Conservation (phyloP, 2,888 invertebrate genomes). For the Thymelicus sylvestris region DNA sequence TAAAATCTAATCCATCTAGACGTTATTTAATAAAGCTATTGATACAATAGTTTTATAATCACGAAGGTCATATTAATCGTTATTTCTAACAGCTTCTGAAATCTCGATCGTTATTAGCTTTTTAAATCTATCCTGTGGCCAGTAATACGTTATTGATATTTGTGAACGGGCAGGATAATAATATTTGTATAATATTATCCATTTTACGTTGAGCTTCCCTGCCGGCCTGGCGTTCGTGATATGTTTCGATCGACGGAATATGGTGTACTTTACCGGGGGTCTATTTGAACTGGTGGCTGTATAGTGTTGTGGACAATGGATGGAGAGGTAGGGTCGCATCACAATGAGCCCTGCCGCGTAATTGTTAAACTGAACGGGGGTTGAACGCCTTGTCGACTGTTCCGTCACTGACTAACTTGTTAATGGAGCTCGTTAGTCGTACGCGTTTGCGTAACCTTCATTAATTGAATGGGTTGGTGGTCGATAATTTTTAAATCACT, state of each 20-base stretch:
- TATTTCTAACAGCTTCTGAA: constrained; percentile 49
- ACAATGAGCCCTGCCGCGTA: constrained; percentile 81
- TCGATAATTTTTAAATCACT: constrained; percentile 13
- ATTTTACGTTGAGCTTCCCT: constrained; percentile 58
- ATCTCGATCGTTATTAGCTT: constrained; percentile 76
- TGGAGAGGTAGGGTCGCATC: constrained; percentile 75
- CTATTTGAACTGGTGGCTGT: constrained; percentile 56
- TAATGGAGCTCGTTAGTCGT: constrained; percentile 41
- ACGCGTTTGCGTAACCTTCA: constrained; percentile 36
- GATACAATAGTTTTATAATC: not conserved
- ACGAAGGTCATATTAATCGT: constrained; percentile 10
- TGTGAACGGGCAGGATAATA: constrained; percentile 82
- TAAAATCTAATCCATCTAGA: not conserved
- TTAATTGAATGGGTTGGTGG: constrained; percentile 28
- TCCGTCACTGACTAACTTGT: constrained; percentile 61
- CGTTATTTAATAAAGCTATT: not conserved
- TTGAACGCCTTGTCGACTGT: constrained; percentile 81
- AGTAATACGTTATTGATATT: constrained; percentile 84
- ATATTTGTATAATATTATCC: constrained; percentile 77
- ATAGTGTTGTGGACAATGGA: constrained; percentile 78
- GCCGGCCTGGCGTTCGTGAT: constrained; percentile 45
- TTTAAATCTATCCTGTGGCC: constrained; percentile 78
- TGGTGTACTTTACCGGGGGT: constrained; percentile 49
- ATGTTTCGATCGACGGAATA: constrained; percentile 45
- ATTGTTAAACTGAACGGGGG: constrained; percentile 83